Base-by-base conservation (phyloP, 2,888 invertebrate species). In the Hyalella azteca region DNA sequence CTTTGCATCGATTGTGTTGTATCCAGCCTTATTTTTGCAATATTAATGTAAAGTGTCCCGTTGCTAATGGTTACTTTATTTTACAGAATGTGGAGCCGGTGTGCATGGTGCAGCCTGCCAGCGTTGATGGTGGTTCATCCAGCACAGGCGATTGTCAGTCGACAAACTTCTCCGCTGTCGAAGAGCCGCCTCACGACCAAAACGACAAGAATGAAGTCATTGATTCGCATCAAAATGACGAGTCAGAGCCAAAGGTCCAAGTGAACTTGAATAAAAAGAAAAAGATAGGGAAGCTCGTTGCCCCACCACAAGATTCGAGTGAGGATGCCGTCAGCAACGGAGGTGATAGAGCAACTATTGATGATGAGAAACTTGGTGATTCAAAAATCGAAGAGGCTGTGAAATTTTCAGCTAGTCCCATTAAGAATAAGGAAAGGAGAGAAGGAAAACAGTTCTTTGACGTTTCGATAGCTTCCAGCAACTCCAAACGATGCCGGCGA, bases 351-450 rank as follows among this genome's bases (percentile, higher is more conserved):
- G 36, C 66, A 66, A 3, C 32, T 36, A 15, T 11, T 45, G 45
- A 45, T 45, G 66, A 66, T 66, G 9, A 22, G 9, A 36, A 66
- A 36, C 13, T 36, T 36, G 19, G 39, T 66, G 36, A 66, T 13
- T n/a, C n/a, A n/a, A n/a, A n/a, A n/a, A n/a, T n/a, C n/a, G 29
- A 66, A 7, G 36, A 66, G 66, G 66, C 66, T 66, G 66, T 66
- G 66, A 66, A 66, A 66, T 29, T 36, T 36, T 19, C 66, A 36
- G 36, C 66, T 66, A 66, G 66, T 66, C 66, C 39, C 11, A 19
- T 66, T 9, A 29, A 66, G 5, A 66, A 36, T 36, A 36, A 66
- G 66, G 66, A 36, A 66, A 66, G 36, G 36, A 13, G 36, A 36
- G 66, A 36, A 36, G 5, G 5, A 36, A n/a, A 66, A 22, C 26